Evolutionary conservation across 2,113 vertebrate species (phyloP).

Genomic region (Cheirogaleus medius): DNA sequence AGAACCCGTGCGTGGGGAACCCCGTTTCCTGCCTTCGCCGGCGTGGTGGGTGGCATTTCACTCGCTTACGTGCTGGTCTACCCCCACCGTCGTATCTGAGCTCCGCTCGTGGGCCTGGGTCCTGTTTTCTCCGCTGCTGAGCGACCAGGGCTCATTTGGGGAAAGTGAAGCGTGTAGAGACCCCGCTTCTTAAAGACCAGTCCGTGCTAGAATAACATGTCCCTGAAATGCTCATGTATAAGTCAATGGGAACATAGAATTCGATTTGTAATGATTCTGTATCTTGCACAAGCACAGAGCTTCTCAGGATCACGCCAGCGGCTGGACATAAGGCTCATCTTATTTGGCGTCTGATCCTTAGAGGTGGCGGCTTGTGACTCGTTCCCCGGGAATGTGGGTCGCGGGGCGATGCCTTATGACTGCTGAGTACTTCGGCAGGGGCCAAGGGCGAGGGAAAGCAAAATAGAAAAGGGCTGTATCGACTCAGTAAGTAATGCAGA

Average conservation of each 20-base stretch:
- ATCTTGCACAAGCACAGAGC: not conserved
- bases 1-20: not conserved
- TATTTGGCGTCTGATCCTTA: not conserved
- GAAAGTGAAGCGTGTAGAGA: not conserved
- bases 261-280: not conserved
- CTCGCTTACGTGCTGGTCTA: no score
- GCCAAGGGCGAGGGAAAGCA: not conserved
- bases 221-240: not conserved
- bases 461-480: not conserved
- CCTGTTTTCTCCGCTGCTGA: not conserved
- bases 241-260: not conserved
- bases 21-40: not conserved
- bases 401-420: not conserved
- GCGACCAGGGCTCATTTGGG: not conserved
- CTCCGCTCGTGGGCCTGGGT: not conserved
- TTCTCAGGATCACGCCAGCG: not conserved
- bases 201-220: not conserved
- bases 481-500: not conserved
- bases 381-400: not conserved
- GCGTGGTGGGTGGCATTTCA: accelerated
- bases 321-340: accelerated
- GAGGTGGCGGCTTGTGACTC: not conserved
- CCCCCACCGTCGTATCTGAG: not conserved
- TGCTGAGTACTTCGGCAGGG: not conserved
- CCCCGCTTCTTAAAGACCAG: not conserved